A percentile compares a stretch with the other conserved stretches of the same genome.
Conservation (phyloP, 2,113 vertebrate species). For the Onychostoma macrolepis region DNA sequence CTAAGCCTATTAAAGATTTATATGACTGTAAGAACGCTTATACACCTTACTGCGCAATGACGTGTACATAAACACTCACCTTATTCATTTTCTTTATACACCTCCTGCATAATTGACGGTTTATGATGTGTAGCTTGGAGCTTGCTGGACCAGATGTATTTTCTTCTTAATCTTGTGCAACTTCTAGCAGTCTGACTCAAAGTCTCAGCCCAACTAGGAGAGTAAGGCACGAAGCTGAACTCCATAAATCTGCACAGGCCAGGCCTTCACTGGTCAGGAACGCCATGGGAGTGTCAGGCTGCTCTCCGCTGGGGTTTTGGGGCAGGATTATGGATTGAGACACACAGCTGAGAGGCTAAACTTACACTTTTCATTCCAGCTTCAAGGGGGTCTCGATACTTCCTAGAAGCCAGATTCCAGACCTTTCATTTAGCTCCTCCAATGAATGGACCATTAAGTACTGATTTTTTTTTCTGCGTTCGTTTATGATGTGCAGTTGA, state of each 20-base stretch:
- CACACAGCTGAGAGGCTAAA: conserved; percentile 81
- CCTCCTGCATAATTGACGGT: not conserved
- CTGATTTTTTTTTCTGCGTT: conserved; percentile 55
- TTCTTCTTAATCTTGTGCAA: conserved; percentile 55
- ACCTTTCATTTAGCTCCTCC: conserved; percentile 52
- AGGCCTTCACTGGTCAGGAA: conserved; percentile 72
- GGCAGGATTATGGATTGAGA: conserved; percentile 83
- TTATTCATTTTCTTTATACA: conserved; percentile 25
- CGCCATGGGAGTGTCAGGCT: conserved; percentile 78
- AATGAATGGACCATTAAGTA: conserved; percentile 66
- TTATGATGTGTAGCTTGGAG: not conserved
- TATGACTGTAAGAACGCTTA: not conserved
- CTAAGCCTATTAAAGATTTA: not conserved
- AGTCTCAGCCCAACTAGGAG: conserved; percentile 70
- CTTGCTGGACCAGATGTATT: conserved; percentile 11
- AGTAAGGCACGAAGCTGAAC: conserved; percentile 70
- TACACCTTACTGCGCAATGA: not conserved
- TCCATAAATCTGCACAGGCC: conserved; percentile 71
- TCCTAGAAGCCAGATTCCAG: conserved; percentile 73
- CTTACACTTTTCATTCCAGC: conserved; percentile 81
- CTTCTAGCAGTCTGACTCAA: conserved; percentile 68
- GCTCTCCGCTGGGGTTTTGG: conserved; percentile 74
- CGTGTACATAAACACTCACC: conserved; percentile 52
- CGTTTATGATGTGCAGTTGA: not conserved
- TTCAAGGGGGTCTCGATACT: conserved; percentile 77